Conservation (phyloP, 2,113 vertebrate species). For the Xenopus tropicalis region DNA sequence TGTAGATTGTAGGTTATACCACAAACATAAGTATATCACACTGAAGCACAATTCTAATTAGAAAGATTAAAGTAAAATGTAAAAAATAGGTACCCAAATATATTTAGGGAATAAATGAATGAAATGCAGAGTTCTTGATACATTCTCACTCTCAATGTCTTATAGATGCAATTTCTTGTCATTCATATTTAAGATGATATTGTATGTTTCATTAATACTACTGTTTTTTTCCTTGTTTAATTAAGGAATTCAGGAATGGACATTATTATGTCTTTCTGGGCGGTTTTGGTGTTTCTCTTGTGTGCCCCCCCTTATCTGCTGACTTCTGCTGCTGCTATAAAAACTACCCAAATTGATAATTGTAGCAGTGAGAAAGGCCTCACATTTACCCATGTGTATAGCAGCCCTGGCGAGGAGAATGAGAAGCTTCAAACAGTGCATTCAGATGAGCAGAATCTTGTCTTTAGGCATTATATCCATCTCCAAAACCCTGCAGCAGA, state of each 20-base stretch:
- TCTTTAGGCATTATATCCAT: slow-evolving; percentile 81
- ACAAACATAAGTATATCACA: no score
- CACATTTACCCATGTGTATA: slow-evolving; percentile 83
- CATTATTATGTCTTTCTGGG: slow-evolving; percentile 49
- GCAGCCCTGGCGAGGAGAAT: slow-evolving; percentile 64
- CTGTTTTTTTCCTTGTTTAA: not conserved
- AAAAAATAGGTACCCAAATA: no score
- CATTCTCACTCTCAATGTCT: no score
- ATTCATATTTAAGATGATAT: no score
- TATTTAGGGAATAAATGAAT: no score
- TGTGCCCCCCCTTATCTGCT: slow-evolving; percentile 50
- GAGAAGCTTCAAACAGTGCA: slow-evolving; percentile 65
- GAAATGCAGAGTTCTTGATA: no score
- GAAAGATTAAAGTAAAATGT: no score
- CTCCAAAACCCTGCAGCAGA: slow-evolving; percentile 66
- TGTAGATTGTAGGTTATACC: no score
- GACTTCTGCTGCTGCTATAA: slow-evolving; percentile 50
- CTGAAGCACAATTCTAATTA: no score
- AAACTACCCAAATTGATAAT: not conserved
- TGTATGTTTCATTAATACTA: no score
- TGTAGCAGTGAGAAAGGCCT: slow-evolving; percentile 64
- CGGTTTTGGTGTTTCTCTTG: slow-evolving; percentile 54
- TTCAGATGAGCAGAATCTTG: slow-evolving; percentile 70
- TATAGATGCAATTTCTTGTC: no score
- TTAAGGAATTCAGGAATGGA: not conserved